Conservation (phyloP, 2,113 vertebrate genomes). For the Seriola aureovittata region DNA sequence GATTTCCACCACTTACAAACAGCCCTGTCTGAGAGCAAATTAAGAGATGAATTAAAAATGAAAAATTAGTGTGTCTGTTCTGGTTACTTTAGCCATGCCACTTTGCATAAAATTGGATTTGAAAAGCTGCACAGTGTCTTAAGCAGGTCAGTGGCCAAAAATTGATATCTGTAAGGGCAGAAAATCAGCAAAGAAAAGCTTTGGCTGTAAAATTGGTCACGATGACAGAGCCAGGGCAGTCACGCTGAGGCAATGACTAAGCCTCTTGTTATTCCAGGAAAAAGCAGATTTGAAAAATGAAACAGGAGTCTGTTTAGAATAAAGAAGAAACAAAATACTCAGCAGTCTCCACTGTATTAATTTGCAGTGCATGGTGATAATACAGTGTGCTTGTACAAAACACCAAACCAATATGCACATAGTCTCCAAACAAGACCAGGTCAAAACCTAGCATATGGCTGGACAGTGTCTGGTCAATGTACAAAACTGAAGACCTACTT, state of each 20-base stretch:
- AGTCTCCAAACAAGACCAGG: not conserved
- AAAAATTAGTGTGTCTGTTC: not conserved
- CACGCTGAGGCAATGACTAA: conserved; percentile 35
- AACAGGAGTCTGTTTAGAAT: not conserved
- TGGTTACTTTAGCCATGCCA: not conserved
- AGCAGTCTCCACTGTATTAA: not conserved
- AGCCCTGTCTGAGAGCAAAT: not conserved
- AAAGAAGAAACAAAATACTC: not conserved
- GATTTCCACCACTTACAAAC: not conserved
- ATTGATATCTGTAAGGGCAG: not conserved
- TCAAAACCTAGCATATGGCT: no score
- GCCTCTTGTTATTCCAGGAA: conserved; percentile 9
- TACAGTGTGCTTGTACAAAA: not conserved
- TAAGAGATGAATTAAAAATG: not conserved
- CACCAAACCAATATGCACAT: not conserved
- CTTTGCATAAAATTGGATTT: conserved; percentile 4
- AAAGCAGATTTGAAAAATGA: not conserved
- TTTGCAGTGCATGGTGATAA: not conserved
- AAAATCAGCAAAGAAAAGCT: conserved; percentile 28
- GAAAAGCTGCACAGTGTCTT: not conserved
- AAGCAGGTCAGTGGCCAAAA: not conserved
- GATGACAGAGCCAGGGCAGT: conserved; percentile 32
- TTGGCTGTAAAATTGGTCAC: conserved; percentile 43
- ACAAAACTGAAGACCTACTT: no score
- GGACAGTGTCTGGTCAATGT: no score